Evolutionary conservation across 23 tunicate genomes (phyloP).

Genomic region (Trididemnum clinides): DNA sequence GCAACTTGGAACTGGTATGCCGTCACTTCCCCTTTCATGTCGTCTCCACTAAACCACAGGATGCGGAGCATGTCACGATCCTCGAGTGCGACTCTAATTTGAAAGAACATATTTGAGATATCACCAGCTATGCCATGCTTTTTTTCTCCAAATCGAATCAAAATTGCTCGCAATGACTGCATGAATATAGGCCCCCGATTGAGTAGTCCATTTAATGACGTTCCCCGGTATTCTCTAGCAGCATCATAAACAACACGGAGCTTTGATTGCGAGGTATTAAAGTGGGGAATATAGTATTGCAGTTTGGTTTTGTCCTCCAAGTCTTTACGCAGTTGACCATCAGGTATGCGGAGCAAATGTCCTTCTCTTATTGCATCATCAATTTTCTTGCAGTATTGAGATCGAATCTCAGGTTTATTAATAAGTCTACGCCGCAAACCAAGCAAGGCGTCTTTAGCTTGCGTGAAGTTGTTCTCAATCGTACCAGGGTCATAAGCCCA

Average conservation of each 20-base stretch:
- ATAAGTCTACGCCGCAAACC: not conserved
- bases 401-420: not conserved
- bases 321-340: not conserved
- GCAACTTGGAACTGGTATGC: not conserved
- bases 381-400: not conserved
- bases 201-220: not conserved
- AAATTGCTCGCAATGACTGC: not conserved
- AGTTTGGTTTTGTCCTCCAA: not conserved
- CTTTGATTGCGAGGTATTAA: not conserved
- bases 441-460: not conserved
- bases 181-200: not conserved
- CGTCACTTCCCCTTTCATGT: not conserved
- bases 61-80: slow-evolving; percentile 16
- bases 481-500: not conserved
- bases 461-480: not conserved
- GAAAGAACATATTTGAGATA: slow-evolving; percentile 4
- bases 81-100: not conserved
- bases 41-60: not conserved
- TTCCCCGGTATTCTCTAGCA: not conserved
- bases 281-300: not conserved
- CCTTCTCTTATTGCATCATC: not conserved
- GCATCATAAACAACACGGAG: slow-evolving; percentile 1
- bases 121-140: not conserved
- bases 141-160: slow-evolving; percentile 1
- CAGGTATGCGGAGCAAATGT: too few relatives aligned